Conservation (phyloP, 2,888 invertebrate species). For the Seira ritae region DNA sequence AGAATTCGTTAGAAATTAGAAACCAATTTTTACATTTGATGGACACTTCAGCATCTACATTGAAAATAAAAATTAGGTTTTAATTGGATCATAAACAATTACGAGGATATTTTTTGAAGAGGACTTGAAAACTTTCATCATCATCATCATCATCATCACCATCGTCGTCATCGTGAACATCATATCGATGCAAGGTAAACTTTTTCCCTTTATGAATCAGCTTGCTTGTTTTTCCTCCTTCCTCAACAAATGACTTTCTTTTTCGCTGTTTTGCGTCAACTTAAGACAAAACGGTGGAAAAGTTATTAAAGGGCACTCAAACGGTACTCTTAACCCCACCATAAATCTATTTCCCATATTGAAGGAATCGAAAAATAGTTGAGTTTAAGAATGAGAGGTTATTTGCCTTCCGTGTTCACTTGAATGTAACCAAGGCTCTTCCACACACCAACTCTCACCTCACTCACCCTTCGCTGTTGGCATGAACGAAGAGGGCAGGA, state of each 20-base stretch:
- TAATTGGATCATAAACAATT: conserved; percentile 3
- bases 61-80: background rate
- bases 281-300: background rate
- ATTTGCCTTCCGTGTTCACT: background rate
- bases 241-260: background rate
- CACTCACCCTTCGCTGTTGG: conserved; percentile 16
- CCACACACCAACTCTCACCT: conserved; percentile 8
- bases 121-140: background rate
- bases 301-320: conserved; percentile 16
- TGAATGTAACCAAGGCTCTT: conserved; percentile 37
- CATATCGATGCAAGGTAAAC: too few species aligned
- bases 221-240: background rate
- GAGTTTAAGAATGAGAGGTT: conserved; percentile 1
- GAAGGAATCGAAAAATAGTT: conserved; percentile 4
- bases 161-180: too few species aligned
- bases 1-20: background rate
- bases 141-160: too few species aligned
- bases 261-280: background rate
- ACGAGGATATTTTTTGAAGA: background rate
- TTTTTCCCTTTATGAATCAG: too few species aligned
- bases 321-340: background rate
- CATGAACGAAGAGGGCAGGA: conserved; percentile 19
- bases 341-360: conserved; percentile 15
- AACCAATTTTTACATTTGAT: background rate
- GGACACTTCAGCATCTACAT: too few species aligned